A percentile compares a stretch with the other conserved stretches of the same genome.
These are phyloP conservation scores for Drosophila pseudotalamancana DNA, from an alignment of 2,888 invertebrate species.

Conservation along the genomic window DNA sequence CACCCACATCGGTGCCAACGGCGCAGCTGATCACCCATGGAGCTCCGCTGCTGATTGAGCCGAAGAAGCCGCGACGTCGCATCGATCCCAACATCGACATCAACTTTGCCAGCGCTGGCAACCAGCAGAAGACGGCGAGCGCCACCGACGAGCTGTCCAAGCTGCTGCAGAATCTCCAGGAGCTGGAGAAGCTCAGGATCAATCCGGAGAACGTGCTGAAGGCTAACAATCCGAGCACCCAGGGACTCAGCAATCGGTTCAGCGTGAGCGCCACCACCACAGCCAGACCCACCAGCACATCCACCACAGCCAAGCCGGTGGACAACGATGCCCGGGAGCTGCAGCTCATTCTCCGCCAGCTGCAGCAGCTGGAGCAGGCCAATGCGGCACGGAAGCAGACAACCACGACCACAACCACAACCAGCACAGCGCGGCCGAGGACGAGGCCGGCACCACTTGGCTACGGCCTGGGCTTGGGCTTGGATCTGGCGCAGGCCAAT, in stretches of 20 bases:
- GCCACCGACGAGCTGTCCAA: slow-evolving; percentile 83
- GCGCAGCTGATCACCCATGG: slow-evolving; percentile 77
- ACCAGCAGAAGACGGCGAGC: slow-evolving; percentile 62
- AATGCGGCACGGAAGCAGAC: slow-evolving; percentile 42
- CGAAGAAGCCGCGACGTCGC: slow-evolving; percentile 79
- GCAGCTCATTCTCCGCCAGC: slow-evolving; percentile 67
- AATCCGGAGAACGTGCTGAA: slow-evolving; percentile 76
- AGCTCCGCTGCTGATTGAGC: slow-evolving; percentile 72
- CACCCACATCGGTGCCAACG: slow-evolving; percentile 45
- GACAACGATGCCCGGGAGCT: slow-evolving; percentile 62
- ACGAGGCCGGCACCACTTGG: not conserved
- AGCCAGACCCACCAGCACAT: slow-evolving; percentile 2
- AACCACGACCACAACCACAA: slow-evolving; percentile 12
- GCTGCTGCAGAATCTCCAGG: slow-evolving; percentile 84
- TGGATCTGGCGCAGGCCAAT: slow-evolving; percentile 10
- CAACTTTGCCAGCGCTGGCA: slow-evolving; percentile 71
- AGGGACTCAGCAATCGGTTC: slow-evolving; percentile 67
- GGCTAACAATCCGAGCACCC: slow-evolving; percentile 29
- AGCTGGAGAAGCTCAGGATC: slow-evolving; percentile 79
- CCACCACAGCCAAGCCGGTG: slow-evolving; percentile 14
- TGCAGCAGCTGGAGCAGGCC: slow-evolving; percentile 69
- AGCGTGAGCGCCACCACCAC: slow-evolving; percentile 24
- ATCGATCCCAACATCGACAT: slow-evolving; percentile 81
- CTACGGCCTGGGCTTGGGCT: slow-evolving; percentile 14
- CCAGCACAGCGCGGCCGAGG: slow-evolving; percentile 15